Evolutionary conservation across 2,797 vertebrate genomes (phyloP).

Genomic region (Heteromormyrus szaboi): DNA sequence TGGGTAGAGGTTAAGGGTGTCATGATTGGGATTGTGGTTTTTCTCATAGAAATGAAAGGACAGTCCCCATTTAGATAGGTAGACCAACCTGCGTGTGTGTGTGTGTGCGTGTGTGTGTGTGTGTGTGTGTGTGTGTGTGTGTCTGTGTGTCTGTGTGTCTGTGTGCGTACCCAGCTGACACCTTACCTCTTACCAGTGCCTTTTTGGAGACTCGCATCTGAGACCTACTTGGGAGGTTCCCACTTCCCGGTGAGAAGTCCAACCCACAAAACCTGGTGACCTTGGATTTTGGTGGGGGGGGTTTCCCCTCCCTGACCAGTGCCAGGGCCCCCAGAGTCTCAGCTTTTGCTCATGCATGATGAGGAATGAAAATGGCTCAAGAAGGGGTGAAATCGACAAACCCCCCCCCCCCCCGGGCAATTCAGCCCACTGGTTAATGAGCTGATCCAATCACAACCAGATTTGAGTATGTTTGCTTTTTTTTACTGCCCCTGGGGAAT

Average conservation of each 20-base stretch:
- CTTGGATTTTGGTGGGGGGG: constrained; percentile 20
- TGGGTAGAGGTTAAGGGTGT: too few species aligned
- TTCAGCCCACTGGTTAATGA: constrained; percentile 7
- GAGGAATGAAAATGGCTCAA: background rate
- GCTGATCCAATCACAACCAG: constrained; percentile 10
- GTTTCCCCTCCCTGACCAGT: background rate
- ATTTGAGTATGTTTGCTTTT: background rate
- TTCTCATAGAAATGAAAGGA: too few species aligned
- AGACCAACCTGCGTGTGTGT: too few species aligned
- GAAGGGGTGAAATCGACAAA: background rate
- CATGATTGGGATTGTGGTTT: too few species aligned
- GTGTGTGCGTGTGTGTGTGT: background rate
- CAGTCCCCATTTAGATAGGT: too few species aligned
- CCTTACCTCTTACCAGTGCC: background rate
- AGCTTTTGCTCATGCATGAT: background rate
- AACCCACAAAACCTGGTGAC: background rate
- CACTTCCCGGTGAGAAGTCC: constrained; percentile 30
- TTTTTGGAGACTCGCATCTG: constrained; percentile 24
- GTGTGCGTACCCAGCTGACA: background rate
- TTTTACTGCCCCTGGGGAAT: background rate
- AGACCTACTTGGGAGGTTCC: constrained; percentile 31
- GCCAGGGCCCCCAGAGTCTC: background rate
- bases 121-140: background rate
- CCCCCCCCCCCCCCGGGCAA: background rate
- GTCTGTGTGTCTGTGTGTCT: background rate